Percentiles rank a stretch among this genome's conserved stretches.
These are phyloP conservation scores for Microctonus aethiopoides DNA, from an alignment of 2,888 invertebrate genomes.

Conservation along the genomic window DNA sequence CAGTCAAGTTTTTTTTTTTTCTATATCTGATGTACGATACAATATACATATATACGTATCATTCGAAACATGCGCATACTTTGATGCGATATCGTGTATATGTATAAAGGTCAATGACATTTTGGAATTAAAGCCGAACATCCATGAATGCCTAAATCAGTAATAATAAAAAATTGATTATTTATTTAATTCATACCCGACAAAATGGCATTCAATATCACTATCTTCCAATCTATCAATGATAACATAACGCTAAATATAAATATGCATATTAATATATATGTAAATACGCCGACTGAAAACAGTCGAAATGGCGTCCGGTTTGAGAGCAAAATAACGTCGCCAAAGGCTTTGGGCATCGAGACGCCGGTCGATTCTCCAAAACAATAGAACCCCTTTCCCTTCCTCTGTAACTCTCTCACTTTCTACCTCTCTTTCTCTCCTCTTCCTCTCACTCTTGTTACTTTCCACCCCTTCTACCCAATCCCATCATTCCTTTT, in stretches of 20 bases:
- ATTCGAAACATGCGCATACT: not conserved
- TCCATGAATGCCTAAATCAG: not conserved
- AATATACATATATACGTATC: not conserved
- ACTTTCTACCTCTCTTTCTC: constrained; percentile 11
- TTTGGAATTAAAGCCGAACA: constrained; percentile 1
- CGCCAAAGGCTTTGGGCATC: constrained; percentile 26
- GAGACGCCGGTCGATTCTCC: constrained; percentile 30
- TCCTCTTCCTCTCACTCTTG: constrained; percentile 3
- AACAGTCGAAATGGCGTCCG: constrained; percentile 30
- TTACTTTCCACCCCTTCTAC: not conserved
- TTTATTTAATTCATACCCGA: not conserved
- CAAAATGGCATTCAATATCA: not conserved
- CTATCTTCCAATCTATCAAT: not conserved
- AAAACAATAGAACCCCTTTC: constrained; percentile 26
- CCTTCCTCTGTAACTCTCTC: not conserved
- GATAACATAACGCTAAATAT: constrained; percentile 4
- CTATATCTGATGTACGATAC: too few species aligned
- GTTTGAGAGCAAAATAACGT: constrained; percentile 26
- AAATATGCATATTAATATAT: not conserved
- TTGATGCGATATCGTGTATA: too few species aligned
- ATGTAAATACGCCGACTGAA: not conserved
- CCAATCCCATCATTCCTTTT: constrained; percentile 20
- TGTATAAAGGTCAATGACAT: constrained; percentile 18
- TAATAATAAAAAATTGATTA: not conserved
- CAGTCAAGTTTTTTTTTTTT: not conserved